Evolutionary conservation across 2,888 invertebrate genomes (phyloP).

Genomic region (Chloroclysta siterata): DNA sequence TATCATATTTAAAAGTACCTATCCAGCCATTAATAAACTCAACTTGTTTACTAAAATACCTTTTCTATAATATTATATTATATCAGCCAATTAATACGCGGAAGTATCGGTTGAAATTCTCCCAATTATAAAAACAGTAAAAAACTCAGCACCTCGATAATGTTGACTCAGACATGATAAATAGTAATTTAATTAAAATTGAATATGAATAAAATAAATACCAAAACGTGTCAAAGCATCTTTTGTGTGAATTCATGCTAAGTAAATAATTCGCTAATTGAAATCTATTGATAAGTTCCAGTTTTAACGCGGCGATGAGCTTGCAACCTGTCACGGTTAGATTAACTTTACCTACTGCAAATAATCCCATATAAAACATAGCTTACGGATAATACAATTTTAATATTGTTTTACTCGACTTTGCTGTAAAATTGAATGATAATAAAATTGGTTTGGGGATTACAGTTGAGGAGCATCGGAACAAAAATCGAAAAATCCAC

Average conservation of each 20-base stretch:
- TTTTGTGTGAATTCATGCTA: not conserved
- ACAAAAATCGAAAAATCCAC: too few relatives aligned
- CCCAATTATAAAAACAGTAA: constrained; percentile 19
- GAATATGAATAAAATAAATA: constrained; percentile 1
- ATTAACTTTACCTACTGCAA: not conserved
- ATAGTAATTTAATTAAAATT: constrained; percentile 4
- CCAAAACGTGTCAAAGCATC: constrained; percentile 3
- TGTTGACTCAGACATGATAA: constrained; percentile 3
- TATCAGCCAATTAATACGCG: constrained; percentile 16
- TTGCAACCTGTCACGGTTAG: not conserved
- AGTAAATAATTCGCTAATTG: not conserved
- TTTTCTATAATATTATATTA: too few relatives aligned
- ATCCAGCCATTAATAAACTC: too few relatives aligned
- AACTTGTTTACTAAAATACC: too few relatives aligned
- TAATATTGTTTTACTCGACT: too few relatives aligned
- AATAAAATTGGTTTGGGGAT: too few relatives aligned
- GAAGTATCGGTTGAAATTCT: constrained; percentile 26
- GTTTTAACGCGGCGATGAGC: not conserved
- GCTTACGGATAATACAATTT: too few relatives aligned
- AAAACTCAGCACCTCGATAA: constrained; percentile 28
- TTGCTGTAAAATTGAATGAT: too few relatives aligned
- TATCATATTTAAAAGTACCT: too few relatives aligned
- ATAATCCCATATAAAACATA: not conserved
- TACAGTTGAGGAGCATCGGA: too few relatives aligned
- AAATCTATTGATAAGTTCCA: not conserved